phyloP scores from a whole-genome alignment of 2,888 invertebrate species.

The Eupithecia inturbata region DNA sequence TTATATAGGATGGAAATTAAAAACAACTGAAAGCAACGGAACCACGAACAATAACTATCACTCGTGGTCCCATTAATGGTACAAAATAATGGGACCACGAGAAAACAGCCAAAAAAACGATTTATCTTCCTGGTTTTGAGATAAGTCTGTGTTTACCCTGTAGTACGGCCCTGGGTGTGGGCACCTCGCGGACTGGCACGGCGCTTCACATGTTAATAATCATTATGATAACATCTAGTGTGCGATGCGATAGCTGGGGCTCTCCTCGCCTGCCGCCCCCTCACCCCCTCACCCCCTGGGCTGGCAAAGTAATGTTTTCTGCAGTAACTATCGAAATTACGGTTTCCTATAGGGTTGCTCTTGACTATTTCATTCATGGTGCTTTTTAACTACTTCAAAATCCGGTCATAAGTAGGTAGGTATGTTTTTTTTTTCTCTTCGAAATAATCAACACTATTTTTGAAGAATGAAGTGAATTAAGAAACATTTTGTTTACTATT shows the following conservation, averaged over 20 bases:
- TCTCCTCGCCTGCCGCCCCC: constrained; percentile 56
- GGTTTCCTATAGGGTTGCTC: constrained; percentile 38
- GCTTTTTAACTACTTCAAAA: neutral
- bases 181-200: constrained; percentile 77
- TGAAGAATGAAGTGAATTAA: too few relatives aligned
- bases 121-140: neutral
- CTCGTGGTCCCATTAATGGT: too few relatives aligned
- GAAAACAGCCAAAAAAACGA: neutral
- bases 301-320: constrained; percentile 49
- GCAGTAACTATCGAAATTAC: constrained; percentile 50
- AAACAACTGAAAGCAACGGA: too few relatives aligned
- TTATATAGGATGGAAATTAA: too few relatives aligned
- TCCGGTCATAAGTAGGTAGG: too few relatives aligned
- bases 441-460: too few relatives aligned
- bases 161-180: constrained; percentile 53
- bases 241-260: constrained; percentile 79
- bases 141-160: neutral
- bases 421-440: too few relatives aligned
- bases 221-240: constrained; percentile 84
- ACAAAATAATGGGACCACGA: too few relatives aligned
- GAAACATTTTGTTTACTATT: too few relatives aligned
- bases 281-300: constrained; percentile 40
- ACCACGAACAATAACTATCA: too few relatives aligned
- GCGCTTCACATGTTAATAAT: constrained; percentile 82
- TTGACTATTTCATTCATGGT: neutral